phyloP scores from a whole-genome alignment of 2,113 vertebrate species.

The Cacatua alba region DNA sequence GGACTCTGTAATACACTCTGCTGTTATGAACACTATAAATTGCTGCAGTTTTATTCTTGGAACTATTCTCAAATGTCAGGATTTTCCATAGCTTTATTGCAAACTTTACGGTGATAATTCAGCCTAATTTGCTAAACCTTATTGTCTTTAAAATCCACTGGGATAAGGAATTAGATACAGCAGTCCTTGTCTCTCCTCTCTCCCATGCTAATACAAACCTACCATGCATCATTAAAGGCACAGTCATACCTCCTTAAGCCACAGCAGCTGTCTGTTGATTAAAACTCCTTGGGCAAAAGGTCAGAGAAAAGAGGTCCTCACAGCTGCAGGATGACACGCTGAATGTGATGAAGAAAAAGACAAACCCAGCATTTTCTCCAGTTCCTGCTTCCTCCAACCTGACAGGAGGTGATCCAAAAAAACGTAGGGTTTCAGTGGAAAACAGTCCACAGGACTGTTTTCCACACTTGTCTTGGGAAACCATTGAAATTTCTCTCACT shows the following conservation, averaged over 20 bases:
- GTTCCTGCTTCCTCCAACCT: not conserved
- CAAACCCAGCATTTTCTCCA: not conserved
- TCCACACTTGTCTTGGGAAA: not conserved
- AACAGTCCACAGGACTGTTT: not conserved
- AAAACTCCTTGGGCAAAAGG: not conserved
- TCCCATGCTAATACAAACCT: not conserved
- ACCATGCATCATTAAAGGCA: not conserved
- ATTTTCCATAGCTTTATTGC: not conserved
- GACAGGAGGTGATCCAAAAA: not conserved
- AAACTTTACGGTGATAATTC: not conserved
- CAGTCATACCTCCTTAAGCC: not conserved
- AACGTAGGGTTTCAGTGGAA: not conserved
- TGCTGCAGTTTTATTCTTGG: not conserved
- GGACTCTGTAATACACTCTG: not conserved
- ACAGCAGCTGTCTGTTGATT: not conserved
- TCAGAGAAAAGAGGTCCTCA: not conserved
- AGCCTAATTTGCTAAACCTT: not conserved
- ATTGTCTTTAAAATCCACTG: not conserved
- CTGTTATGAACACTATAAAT: not conserved
- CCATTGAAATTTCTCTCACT: not conserved
- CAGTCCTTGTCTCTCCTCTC: not conserved
- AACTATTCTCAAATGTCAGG: not conserved
- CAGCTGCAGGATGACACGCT: not conserved
- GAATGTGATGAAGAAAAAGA: not conserved
- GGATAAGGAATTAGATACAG: not conserved